Percentiles rank a stretch among this genome's conserved stretches.
phyloP scores from a whole-genome alignment of 2,888 invertebrate species.

The Norana najaformis region DNA sequence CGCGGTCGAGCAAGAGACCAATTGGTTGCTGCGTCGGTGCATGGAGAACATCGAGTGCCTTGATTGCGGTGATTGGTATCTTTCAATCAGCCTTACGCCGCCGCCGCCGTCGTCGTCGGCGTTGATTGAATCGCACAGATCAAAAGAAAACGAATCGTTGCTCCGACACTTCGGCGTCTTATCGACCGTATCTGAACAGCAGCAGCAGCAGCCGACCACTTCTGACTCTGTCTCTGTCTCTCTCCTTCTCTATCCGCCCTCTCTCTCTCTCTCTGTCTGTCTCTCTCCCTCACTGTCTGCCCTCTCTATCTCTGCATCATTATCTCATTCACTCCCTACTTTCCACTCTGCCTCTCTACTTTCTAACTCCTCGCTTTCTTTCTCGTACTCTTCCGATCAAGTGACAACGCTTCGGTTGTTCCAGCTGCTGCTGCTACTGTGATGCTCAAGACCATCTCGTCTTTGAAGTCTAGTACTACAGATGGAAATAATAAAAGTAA shows the following conservation, averaged over 20 bases:
- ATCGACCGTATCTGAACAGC: slow-evolving; percentile 7
- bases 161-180: not conserved
- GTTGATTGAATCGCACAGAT: slow-evolving; percentile 7
- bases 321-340: not conserved
- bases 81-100: not conserved
- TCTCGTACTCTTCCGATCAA: not conserved
- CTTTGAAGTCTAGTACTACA: not conserved
- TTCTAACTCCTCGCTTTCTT: not conserved
- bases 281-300: not conserved
- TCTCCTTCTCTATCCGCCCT: too few species aligned
- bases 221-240: not conserved
- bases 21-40: not conserved
- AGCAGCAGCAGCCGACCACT: not conserved
- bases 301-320: not conserved
- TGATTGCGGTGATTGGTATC: not conserved
- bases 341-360: not conserved
- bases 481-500: not conserved
- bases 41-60: not conserved
- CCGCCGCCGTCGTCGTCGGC: not conserved
- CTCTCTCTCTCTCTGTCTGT: not conserved
- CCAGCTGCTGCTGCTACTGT: not conserved
- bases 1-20: not conserved
- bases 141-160: slow-evolving; percentile 6
- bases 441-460: not conserved
- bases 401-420: not conserved